Conservation (phyloP, 2,888 invertebrate species). For the Epistrophe grossulariae region DNA sequence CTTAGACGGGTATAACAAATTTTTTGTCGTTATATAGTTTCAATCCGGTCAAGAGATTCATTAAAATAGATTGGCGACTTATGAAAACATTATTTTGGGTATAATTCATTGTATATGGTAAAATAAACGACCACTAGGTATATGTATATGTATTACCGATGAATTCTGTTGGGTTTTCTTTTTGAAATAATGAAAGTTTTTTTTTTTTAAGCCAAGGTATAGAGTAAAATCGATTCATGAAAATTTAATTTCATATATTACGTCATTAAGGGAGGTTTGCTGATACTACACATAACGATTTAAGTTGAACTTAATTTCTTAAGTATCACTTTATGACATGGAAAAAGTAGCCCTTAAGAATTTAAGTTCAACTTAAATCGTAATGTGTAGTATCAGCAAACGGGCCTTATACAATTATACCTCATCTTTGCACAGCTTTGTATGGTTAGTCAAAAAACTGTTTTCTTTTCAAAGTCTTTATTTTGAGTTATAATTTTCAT, state of each 20-base stretch:
- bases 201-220: background rate
- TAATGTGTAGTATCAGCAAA: too few species aligned
- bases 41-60: conserved; percentile 33
- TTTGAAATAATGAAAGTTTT: background rate
- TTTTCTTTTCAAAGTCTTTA: too few species aligned
- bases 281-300: too few species aligned
- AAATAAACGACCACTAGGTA: background rate
- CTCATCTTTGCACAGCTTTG: background rate
- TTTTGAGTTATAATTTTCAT: too few species aligned
- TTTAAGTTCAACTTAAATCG: too few species aligned
- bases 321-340: too few species aligned
- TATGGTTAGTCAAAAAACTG: too few species aligned
- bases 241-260: background rate
- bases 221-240: background rate
- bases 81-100: conserved; percentile 22
- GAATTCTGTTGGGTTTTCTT: background rate
- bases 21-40: conserved; percentile 4
- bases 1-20: background rate
- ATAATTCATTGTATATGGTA: background rate
- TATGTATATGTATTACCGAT: background rate
- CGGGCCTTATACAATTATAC: too few species aligned
- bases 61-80: conserved; percentile 27
- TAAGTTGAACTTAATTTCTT: too few species aligned
- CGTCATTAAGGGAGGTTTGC: too few species aligned
- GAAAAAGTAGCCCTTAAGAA: too few species aligned